These are phyloP conservation scores for Euschistus heros DNA, from an alignment of 1,140 invertebrate species.

Conservation along the genomic window DNA sequence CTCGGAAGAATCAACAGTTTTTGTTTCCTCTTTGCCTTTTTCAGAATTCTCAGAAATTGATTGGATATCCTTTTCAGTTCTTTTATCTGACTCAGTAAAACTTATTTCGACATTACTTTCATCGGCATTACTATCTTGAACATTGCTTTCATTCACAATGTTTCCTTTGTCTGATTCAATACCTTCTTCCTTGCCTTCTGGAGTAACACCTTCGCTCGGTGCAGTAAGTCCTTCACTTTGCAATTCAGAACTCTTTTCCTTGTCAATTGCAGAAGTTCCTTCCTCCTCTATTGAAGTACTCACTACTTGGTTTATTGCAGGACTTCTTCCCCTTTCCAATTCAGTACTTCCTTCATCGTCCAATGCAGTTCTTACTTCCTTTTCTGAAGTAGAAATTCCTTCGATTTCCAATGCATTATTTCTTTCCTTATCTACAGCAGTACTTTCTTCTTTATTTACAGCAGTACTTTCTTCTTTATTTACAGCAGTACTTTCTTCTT, in stretches of 20 bases:
- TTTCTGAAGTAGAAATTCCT: neutral
- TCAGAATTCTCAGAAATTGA: neutral
- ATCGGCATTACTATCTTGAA: no score
- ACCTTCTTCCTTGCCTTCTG: no score
- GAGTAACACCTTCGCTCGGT: no score
- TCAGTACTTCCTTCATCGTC: neutral
- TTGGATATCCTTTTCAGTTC: no score
- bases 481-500: neutral
- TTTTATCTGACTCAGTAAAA: neutral
- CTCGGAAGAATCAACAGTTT: neutral
- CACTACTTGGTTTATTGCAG: neutral
- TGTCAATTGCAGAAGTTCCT: no score
- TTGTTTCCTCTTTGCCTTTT: neutral
- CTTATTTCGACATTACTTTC: neutral
- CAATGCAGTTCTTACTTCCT: neutral
- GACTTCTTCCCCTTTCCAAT: neutral
- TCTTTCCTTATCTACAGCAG: neutral
- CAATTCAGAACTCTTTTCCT: no score
- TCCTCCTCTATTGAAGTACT: neutral
- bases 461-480: neutral
- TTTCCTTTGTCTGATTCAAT: no score
- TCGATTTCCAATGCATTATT: neutral
- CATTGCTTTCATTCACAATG: no score
- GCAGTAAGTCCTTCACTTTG: no score
- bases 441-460: neutral